Evolutionary conservation across 2,888 invertebrate species (phyloP).

Genomic region (Carpatolechia fugitivella): DNA sequence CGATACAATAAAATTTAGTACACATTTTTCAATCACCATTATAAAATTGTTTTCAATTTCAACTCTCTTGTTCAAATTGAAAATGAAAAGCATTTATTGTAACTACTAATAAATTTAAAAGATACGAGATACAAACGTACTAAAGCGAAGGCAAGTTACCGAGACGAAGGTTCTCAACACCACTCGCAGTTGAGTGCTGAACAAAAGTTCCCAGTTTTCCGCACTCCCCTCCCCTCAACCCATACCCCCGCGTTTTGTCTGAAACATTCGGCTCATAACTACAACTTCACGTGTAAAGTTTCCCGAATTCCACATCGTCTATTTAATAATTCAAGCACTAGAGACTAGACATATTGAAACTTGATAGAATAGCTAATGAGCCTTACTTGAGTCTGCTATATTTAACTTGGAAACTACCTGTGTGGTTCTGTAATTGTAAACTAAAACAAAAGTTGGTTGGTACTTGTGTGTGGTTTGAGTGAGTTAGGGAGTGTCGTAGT

Average conservation of each 20-base stretch:
- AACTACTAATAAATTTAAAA: not conserved
- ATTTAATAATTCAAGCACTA: conserved; percentile 9
- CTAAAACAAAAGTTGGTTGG: conserved; percentile 2
- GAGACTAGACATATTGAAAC: conserved; percentile 8
- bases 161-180: not conserved
- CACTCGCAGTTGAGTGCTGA: conserved; percentile 6
- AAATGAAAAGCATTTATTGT: not conserved
- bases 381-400: not conserved
- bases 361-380: conserved; percentile 7
- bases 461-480: not conserved
- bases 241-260: not conserved
- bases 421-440: not conserved
- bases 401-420: conserved; percentile 3
- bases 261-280: conserved; percentile 9
- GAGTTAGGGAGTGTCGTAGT: not conserved
- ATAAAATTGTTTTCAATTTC: too few relatives aligned
- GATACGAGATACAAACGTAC: not conserved
- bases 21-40: too few relatives aligned
- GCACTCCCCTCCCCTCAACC: conserved; percentile 1
- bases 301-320: conserved; percentile 1
- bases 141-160: not conserved
- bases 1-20: too few relatives aligned
- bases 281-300: conserved; percentile 13
- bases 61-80: not conserved
- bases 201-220: conserved; percentile 11